Evolutionary conservation across 2,888 invertebrate species (phyloP).

Genomic region (Choreutis nemorana): DNA sequence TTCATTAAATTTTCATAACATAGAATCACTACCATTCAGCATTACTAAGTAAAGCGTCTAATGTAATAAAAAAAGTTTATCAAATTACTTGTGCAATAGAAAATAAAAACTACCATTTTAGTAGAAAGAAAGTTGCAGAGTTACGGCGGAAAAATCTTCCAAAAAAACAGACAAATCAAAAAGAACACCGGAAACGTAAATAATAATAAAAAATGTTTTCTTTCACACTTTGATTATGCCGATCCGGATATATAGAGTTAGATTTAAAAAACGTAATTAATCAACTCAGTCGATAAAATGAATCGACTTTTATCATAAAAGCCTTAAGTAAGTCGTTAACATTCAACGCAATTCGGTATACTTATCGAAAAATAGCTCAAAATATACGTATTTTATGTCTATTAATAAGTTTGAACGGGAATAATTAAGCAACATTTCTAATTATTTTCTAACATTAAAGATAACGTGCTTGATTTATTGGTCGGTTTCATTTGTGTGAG

Average conservation of each 20-base stretch:
- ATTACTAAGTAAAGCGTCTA: too few species aligned
- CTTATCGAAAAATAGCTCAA: conserved; percentile 5
- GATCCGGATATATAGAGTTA: too few species aligned
- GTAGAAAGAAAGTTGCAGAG: too few species aligned
- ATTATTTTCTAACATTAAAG: conserved; percentile 50
- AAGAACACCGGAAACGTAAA: too few species aligned
- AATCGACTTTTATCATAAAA: conserved; percentile 1
- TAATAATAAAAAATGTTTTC: conserved; percentile 3
- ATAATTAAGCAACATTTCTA: conserved; percentile 50
- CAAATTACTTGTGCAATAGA: too few species aligned
- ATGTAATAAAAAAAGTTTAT: too few species aligned
- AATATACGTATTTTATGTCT: conserved; percentile 1
- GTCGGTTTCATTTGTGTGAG: conserved; percentile 26
- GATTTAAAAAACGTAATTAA: conserved; percentile 7
- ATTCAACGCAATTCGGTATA: conserved; percentile 12
- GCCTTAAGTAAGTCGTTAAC: conserved; percentile 9
- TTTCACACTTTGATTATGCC: conserved; percentile 3
- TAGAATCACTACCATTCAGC: too few species aligned
- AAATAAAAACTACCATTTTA: too few species aligned
- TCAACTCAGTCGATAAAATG: not conserved
- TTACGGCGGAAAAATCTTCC: too few species aligned
- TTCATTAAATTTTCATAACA: too few species aligned
- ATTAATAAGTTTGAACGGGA: conserved; percentile 26
- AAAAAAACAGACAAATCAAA: too few species aligned
- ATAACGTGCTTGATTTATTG: conserved; percentile 53